A percentile compares a stretch with the other conserved stretches of the same genome.
These are phyloP conservation scores for Otus sunia DNA, from an alignment of 2,113 vertebrate genomes.

Conservation along the genomic window DNA sequence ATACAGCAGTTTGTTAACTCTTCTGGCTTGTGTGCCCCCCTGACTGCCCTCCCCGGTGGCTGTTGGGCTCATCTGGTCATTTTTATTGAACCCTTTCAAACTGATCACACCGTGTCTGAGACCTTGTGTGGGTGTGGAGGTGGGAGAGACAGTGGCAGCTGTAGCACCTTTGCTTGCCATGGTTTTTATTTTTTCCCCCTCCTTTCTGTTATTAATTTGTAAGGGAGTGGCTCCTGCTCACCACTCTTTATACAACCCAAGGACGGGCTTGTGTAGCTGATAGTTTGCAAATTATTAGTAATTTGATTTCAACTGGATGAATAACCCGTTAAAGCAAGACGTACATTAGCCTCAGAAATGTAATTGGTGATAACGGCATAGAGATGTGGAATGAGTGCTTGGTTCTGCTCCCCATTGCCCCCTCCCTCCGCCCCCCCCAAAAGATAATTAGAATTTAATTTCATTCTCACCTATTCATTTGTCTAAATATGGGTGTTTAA, in stretches of 20 bases:
- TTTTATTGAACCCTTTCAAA: not conserved
- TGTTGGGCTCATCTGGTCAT: not conserved
- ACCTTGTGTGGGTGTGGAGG: not conserved
- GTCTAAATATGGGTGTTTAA: slow-evolving; percentile 57
- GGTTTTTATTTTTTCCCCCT: not conserved
- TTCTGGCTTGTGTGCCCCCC: not conserved
- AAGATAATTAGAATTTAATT: slow-evolving; percentile 21
- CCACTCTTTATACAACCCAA: not conserved
- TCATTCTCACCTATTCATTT: slow-evolving; percentile 34
- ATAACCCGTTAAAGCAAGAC: slow-evolving; percentile 65
- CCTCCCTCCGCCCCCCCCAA: not conserved
- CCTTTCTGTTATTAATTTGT: not conserved
- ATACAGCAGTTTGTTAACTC: not conserved
- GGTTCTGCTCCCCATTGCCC: slow-evolving; percentile 2
- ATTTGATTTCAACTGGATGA: slow-evolving; percentile 81
- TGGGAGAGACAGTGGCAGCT: not conserved
- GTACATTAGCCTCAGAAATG: slow-evolving; percentile 17
- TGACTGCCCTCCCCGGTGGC: not conserved
- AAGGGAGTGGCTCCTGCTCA: not conserved
- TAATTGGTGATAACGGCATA: slow-evolving; percentile 24
- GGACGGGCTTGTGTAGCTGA: slow-evolving; percentile 68
- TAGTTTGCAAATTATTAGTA: slow-evolving; percentile 85
- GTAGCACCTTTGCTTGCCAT: not conserved
- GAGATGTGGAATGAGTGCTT: not conserved
- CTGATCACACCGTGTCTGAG: not conserved